A percentile compares a stretch with the other conserved stretches of the same genome.
Conservation (phyloP, 2,888 invertebrate species). For the Aporophyla lueneburgensis region DNA sequence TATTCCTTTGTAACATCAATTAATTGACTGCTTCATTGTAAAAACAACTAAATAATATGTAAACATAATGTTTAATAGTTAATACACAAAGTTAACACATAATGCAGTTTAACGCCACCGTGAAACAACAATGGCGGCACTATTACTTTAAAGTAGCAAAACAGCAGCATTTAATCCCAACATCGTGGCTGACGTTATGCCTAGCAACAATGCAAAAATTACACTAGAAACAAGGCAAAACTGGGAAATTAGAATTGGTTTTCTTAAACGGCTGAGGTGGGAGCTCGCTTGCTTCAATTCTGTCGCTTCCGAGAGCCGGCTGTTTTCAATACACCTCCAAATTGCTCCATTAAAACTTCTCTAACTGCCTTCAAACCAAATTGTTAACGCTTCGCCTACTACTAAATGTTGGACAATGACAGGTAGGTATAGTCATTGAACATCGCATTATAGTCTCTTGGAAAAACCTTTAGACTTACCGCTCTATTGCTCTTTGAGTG, state of each 20-base stretch:
- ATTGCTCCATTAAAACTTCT: conserved; percentile 86
- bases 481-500: conserved; percentile 33
- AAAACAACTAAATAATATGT: not conserved
- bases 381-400: conserved; percentile 76
- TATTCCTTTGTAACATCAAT: not conserved
- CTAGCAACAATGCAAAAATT: conserved; percentile 61
- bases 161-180: conserved; percentile 32
- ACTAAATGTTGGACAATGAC: conserved; percentile 75
- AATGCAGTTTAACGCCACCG: conserved; percentile 34
- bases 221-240: conserved; percentile 58
- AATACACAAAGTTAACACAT: conserved; percentile 16
- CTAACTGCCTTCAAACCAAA: conserved; percentile 78
- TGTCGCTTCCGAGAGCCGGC: conserved; percentile 72
- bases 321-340: conserved; percentile 84
- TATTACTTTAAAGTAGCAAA: conserved; percentile 23
- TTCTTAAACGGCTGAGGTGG: conserved; percentile 75
- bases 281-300: conserved; percentile 65
- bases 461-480: conserved; percentile 37
- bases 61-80: conserved; percentile 15
- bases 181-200: conserved; percentile 11
- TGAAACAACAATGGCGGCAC: conserved; percentile 15
- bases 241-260: conserved; percentile 70
- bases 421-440: conserved; percentile 64
- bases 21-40: not conserved
- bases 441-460: conserved; percentile 54